Evolutionary conservation across 2,888 invertebrate species (phyloP).

Genomic region (Apeira syringaria): DNA sequence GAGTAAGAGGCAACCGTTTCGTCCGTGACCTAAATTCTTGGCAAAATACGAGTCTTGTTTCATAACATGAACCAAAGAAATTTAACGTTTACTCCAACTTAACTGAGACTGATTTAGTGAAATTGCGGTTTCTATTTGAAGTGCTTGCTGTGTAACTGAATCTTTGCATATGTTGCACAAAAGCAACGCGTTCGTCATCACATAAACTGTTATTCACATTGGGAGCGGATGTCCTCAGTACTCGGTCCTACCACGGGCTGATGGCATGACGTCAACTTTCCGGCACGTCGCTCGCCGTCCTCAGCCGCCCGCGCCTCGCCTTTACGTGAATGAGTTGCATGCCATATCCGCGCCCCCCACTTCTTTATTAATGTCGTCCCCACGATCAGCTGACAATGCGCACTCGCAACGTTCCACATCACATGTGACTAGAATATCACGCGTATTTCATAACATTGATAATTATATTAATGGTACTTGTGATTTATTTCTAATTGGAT

Average conservation of each 20-base stretch:
- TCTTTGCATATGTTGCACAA: constrained; percentile 43
- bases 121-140: constrained; percentile 35
- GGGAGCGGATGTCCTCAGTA: constrained; percentile 65
- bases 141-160: constrained; percentile 33
- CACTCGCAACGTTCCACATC: constrained; percentile 30
- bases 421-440: constrained; percentile 22
- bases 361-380: constrained; percentile 54
- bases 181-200: constrained; percentile 46
- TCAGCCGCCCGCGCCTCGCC: constrained; percentile 44
- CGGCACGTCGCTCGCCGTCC: constrained; percentile 54
- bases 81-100: too few relatives aligned
- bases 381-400: constrained; percentile 53
- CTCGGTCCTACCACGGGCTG: constrained; percentile 46
- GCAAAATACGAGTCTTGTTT: constrained; percentile 64
- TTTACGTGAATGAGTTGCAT: constrained; percentile 44
- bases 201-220: constrained; percentile 50
- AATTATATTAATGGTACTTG: too few relatives aligned
- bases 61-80: too few relatives aligned
- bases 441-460: constrained; percentile 9
- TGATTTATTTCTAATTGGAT: neutral
- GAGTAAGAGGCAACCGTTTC: constrained; percentile 69
- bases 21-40: constrained; percentile 74
- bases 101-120: constrained; percentile 47
- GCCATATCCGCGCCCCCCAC: constrained; percentile 9
- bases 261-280: constrained; percentile 68